phyloP scores from a whole-genome alignment of 2,888 invertebrate genomes.

The Exocentrus adspersus region DNA sequence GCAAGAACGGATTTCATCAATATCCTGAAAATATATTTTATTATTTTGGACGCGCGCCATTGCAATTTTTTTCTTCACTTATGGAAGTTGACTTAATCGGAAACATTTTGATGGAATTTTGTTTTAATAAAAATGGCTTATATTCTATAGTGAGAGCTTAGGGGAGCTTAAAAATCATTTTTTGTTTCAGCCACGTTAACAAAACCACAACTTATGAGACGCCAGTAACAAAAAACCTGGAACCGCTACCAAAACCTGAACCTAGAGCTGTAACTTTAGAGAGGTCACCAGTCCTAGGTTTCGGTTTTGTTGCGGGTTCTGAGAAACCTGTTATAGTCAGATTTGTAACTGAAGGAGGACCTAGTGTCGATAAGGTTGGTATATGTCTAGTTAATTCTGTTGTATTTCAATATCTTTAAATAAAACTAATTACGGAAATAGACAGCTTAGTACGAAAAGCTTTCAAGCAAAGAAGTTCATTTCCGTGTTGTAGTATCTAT shows the following conservation, averaged over 20 bases:
- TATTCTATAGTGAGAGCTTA: too few species aligned
- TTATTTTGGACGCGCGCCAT: too few species aligned
- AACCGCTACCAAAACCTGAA: constrained; percentile 77
- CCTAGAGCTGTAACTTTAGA: constrained; percentile 80
- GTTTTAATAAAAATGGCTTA: too few species aligned
- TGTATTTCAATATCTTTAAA: not conserved
- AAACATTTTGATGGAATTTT: too few species aligned
- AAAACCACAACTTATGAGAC: constrained; percentile 93
- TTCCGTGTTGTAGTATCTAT: too few species aligned
- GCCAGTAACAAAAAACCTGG: constrained; percentile 70
- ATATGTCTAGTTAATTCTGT: not conserved
- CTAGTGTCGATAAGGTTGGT: constrained; percentile 84
- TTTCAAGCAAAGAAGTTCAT: too few species aligned
- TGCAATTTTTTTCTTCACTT: too few species aligned
- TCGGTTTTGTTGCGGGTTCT: constrained; percentile 96
- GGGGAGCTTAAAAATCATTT: too few species aligned
- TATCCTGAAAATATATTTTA: too few species aligned
- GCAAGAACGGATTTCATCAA: too few species aligned
- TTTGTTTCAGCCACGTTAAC: constrained; percentile 75
- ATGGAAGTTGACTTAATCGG: too few species aligned
- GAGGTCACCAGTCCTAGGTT: constrained; percentile 83
- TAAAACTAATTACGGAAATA: not conserved
- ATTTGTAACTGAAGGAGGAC: constrained; percentile 89
- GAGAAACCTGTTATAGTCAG: constrained; percentile 93
- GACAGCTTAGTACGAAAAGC: too few species aligned